A percentile compares a stretch with the other conserved stretches of the same genome.
Evolutionary conservation across 2,113 vertebrate genomes (phyloP).

Genomic region (Athene noctua): DNA sequence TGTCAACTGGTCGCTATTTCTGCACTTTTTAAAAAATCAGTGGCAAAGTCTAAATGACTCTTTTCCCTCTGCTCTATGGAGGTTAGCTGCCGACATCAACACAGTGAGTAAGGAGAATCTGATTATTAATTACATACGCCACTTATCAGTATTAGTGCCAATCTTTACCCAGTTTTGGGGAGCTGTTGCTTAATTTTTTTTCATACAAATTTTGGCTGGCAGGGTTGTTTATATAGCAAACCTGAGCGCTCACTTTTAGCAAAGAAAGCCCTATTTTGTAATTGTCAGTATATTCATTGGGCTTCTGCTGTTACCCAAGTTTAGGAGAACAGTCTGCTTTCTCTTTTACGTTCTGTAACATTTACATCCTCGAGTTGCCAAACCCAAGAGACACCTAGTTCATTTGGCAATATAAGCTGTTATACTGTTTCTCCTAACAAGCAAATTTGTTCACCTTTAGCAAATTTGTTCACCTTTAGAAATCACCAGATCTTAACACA

Average conservation of each 20-base stretch:
- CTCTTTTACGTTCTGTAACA: not conserved
- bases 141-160: not conserved
- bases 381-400: not conserved
- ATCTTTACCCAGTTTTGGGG: not conserved
- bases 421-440: not conserved
- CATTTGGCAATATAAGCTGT: not conserved
- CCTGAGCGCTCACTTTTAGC: accelerated
- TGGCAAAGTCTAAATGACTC: not conserved
- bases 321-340: not conserved
- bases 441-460: not conserved
- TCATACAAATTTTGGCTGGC: not conserved
- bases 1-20: not conserved
- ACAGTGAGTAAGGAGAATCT: not conserved
- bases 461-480: not conserved
- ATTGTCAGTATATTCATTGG: not conserved
- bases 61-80: not conserved
- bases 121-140: not conserved
- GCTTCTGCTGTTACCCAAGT: not conserved
- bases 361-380: not conserved
- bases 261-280: not conserved
- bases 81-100: not conserved
- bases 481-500: not conserved
- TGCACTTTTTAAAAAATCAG: not conserved
- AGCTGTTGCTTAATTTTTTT: not conserved
- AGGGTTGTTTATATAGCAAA: not conserved